phyloP scores from a whole-genome alignment of 1,140 invertebrate genomes.

The Drosophila neocordata region DNA sequence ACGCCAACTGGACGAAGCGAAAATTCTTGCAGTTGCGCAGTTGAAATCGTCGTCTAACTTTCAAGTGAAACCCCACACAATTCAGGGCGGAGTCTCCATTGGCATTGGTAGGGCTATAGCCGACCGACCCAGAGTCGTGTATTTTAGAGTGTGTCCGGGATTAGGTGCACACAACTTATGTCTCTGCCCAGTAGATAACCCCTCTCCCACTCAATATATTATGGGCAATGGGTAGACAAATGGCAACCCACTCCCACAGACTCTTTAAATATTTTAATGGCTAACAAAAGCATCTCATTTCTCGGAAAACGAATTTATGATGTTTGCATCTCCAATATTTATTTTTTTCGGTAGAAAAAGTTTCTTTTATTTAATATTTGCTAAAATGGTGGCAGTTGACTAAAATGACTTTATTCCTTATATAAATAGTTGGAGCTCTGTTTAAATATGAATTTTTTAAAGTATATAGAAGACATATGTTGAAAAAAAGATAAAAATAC shows the following conservation, averaged over 20 bases:
- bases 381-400: background rate
- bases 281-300: constrained; percentile 68
- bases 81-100: constrained; percentile 69
- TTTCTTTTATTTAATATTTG: constrained; percentile 31
- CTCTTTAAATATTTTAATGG: constrained; percentile 75
- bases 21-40: constrained; percentile 69
- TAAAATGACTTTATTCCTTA: background rate
- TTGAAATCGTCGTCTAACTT: constrained; percentile 57
- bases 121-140: constrained; percentile 28
- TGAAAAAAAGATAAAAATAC: no score
- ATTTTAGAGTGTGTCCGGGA: constrained; percentile 23
- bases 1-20: constrained; percentile 70
- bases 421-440: constrained; percentile 18
- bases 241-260: constrained; percentile 21
- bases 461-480: no score
- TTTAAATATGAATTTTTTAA: no score
- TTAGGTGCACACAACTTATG: constrained; percentile 56
- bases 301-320: constrained; percentile 68
- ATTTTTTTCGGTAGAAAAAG: constrained; percentile 32
- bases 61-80: constrained; percentile 62
- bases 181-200: constrained; percentile 17
- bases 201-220: constrained; percentile 3
- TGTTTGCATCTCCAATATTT: constrained; percentile 58
- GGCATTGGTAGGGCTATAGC: constrained; percentile 65
- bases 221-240: background rate